Conservation (phyloP, 2,113 vertebrate genomes). For the Callipepla californica region DNA sequence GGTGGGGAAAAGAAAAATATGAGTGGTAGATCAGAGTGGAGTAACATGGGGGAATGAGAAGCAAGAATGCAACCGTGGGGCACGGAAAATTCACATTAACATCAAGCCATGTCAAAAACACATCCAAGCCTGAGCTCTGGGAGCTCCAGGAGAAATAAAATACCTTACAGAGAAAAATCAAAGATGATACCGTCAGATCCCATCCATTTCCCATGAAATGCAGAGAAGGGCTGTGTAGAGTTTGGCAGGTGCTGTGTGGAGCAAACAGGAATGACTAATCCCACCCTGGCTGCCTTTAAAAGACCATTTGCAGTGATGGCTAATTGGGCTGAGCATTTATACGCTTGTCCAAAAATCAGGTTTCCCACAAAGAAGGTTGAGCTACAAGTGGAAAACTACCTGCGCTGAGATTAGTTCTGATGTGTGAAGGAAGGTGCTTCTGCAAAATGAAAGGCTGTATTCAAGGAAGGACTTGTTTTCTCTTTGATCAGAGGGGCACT, state of each 20-base stretch:
- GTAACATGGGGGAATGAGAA: neutral
- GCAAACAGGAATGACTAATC: constrained; percentile 29
- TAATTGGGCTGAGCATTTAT: neutral
- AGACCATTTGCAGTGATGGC: neutral
- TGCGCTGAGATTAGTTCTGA: neutral
- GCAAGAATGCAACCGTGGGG: neutral
- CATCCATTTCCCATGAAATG: neutral
- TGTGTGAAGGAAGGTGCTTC: neutral
- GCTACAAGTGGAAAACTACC: constrained; percentile 41
- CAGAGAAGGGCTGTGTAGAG: neutral
- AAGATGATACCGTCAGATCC: neutral
- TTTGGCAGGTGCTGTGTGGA: neutral
- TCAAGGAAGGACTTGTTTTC: neutral
- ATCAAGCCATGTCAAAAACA: neutral
- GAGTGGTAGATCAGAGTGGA: neutral
- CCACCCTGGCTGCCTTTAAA: constrained; percentile 14
- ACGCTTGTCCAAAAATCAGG: neutral
- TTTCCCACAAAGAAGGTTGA: constrained; percentile 4
- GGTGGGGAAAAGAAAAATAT: neutral
- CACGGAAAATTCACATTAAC: neutral
- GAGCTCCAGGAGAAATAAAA: constrained; percentile 49
- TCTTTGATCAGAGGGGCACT: constrained; percentile 7
- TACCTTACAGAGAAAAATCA: neutral
- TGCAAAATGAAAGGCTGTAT: neutral
- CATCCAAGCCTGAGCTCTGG: neutral